phyloP scores from a whole-genome alignment of 2,113 vertebrate species.

The Heterochromis multidens region DNA sequence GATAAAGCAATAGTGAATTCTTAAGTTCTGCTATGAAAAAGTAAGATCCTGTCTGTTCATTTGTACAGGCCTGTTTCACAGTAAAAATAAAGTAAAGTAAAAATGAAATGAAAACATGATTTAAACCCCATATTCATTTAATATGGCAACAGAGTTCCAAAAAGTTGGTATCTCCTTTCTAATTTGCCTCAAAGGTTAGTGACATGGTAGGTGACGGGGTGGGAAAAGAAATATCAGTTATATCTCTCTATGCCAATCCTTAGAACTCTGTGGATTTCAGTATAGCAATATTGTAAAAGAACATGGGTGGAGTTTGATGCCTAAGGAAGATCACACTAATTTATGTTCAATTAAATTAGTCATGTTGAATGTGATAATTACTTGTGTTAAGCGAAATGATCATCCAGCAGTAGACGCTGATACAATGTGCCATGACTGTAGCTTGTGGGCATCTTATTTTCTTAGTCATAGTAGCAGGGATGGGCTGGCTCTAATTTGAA shows the following conservation, averaged over 20 bases:
- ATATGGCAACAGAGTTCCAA: neutral
- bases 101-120: neutral
- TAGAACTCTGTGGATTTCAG: neutral
- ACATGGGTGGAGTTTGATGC: slow-evolving; percentile 19
- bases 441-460: slow-evolving; percentile 49
- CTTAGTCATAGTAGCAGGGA: slow-evolving; percentile 30
- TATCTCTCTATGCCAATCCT: neutral
- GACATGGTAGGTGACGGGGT: neutral
- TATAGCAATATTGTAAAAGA: neutral
- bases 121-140: neutral
- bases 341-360: slow-evolving; percentile 68
- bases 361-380: slow-evolving; percentile 61
- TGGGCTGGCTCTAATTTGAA: slow-evolving; percentile 23
- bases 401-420: slow-evolving; percentile 32
- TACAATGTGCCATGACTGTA: slow-evolving; percentile 47
- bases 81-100: neutral
- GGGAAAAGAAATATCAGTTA: neutral
- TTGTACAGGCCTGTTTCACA: neutral
- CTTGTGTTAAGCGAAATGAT: slow-evolving; percentile 60
- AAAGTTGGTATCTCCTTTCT: neutral
- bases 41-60: neutral
- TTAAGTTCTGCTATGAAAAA: neutral
- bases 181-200: neutral
- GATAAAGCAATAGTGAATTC: neutral
- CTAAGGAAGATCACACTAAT: slow-evolving; percentile 46